Base-by-base conservation (phyloP, 2,888 invertebrate species). In the Stenotaenia linearis region DNA sequence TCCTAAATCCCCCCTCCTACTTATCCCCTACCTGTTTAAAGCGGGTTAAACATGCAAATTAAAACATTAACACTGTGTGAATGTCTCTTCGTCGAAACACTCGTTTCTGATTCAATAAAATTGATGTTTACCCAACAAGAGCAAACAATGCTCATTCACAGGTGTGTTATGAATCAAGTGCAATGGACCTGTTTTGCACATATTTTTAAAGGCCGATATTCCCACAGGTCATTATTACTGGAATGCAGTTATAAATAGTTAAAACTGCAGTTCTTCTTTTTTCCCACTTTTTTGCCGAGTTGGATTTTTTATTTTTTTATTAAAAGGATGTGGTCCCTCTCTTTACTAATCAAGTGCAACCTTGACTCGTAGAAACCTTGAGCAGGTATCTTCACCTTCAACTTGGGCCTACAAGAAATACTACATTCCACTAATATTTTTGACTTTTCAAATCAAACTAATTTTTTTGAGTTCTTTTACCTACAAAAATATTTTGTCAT, bases 261-360 rank as follows among this genome's bases (percentile, higher is more conserved):
- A 50, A 50, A 50, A 18, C 3, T 7, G 50, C 15, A 18, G 7
- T 50, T 50, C 50, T 7, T 18, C 21, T 32, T 32, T 32, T 32
- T 32, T 4, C 32, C 32, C 32, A 12, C 18, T 1, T 50, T 50
- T 50, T 18, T 40, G 12, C 40, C 15, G 2, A 15, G 15, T 15
- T 45, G 0, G 10, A 15, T 45, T n/a, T 50, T 21, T 50, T 50
- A 5, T 21, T 50, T 50, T 50, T 69, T 69, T 69, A 69, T 69
- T 69, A 25, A 28, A 28, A 69, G 25, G 10, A 69, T 69, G 69
- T n/a, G 69, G 69, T 28, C 69, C 69, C 69, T 69, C 69, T 69
- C 69, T 69, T 69, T 69, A 69, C 69, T 69, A 69, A 69, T 69
- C 69, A 69, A 69, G 69, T 69, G 69, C 69, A 69, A 69, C 69